Conservation (phyloP, 1,140 invertebrate species). For the Drosophila quadrilineata region DNA sequence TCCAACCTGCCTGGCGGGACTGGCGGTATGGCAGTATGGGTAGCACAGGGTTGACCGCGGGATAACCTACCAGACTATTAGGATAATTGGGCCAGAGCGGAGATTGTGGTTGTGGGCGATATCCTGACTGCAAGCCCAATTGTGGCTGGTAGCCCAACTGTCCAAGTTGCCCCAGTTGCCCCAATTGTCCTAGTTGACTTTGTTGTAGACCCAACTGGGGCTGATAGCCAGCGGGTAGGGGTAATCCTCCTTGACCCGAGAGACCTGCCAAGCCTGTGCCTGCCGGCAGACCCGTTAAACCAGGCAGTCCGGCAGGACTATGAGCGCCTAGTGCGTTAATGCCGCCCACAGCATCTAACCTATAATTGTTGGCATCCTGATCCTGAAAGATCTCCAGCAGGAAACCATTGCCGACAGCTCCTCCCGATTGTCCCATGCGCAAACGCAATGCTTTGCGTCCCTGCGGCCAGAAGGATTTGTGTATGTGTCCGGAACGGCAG, state of each 20-base stretch:
- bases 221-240: neutral
- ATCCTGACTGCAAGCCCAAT: conserved; percentile 20
- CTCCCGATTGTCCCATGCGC: conserved; percentile 58
- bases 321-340: neutral
- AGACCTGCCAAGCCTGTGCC: neutral
- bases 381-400: conserved; percentile 83
- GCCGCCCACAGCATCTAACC: conserved; percentile 1
- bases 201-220: neutral
- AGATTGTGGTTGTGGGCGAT: conserved; percentile 14
- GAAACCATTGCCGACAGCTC: conserved; percentile 81
- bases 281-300: neutral
- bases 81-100: conserved; percentile 37
- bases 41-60: neutral
- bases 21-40: conserved; percentile 55
- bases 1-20: conserved; percentile 44
- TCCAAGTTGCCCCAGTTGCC: conserved; percentile 17
- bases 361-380: conserved; percentile 78
- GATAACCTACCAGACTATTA: conserved; percentile 19
- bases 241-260: neutral
- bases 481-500: conserved; percentile 82
- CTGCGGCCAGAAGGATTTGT: conserved; percentile 68
- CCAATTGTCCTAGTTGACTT: conserved; percentile 4
- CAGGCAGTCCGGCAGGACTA: neutral
- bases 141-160: conserved; percentile 18
- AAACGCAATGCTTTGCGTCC: conserved; percentile 79